Evolutionary conservation across 2,797 vertebrate genomes (phyloP), one percentile per base, ranked within the genome.

Genomic region (Sitta carolinensis): DNA sequence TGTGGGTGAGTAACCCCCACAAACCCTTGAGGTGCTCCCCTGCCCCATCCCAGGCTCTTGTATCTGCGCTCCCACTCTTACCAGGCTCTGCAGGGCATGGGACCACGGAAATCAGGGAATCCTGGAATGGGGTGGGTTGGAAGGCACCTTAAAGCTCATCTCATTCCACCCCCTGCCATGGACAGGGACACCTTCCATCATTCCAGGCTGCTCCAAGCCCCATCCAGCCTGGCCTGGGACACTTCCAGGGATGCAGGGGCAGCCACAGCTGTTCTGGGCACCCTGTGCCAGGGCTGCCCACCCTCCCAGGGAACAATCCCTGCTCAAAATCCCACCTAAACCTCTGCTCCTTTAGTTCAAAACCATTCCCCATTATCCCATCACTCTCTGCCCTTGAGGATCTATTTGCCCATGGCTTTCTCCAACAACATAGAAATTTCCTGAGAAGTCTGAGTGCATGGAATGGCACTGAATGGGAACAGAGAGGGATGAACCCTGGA

Each of bases 151-250:
- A 38, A 66, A 51, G 0, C 16, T 1, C 64, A 26, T 5, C 59
- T 45, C 16, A 11, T 52, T 0, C n/a, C 75, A 78, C 8, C 48
- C 48, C 18, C 51, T 43, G 32, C 43, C 43, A 13, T 12, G 45
- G 51, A 19, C 52, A 66, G 43, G n/a, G 67, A 58, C 59, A 73
- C n/a, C 27, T 80, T 0, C 32, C 51, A 17, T 27, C 7, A 0
- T 27, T 11, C 59, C 75, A 79, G 43, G 27, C 0, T 58, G n/a
- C 38, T 58, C 51, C 75, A 5, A 63, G 1, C 48, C 40, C 40
- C 0, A 0, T 34, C 73, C 73, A 69, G 0, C 19, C 27, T 45
- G 84, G 38, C 27, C 58, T 57, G 16, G 74, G 51, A 0, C 58
- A 57, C 18, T 78, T 0, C 42, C 74, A 57, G 50, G 50, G 57